Evolutionary conservation across 1,140 invertebrate species (phyloP), one percentile per base, ranked within the genome.

Genomic region (Phymastichus coffea): DNA sequence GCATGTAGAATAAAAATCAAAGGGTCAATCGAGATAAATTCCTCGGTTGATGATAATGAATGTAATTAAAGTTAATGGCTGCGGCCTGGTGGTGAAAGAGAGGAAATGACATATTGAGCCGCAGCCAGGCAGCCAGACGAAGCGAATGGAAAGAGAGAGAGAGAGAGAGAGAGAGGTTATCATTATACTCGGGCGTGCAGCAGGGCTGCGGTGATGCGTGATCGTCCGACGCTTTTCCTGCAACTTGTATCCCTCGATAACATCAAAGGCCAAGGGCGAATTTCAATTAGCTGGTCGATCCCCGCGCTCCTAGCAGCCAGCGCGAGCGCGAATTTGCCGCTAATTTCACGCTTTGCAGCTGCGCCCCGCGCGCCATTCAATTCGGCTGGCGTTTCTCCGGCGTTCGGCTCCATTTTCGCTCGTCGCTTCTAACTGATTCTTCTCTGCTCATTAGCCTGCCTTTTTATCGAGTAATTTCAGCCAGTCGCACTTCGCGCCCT

Each of bases 171-270:
- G 17, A 35, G 28, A 49, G 22, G 48, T 38, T 37, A 51, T 51
- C 33, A 38, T 51, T 38, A 38, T 15, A 20, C n/a, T 51, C 25
- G 48, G 25, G 48, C 33, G 12, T 15, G 41, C 25, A 2, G 41
- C 14, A 4, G 20, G 6, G 38, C 20, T 38, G 48, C 48, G 48
- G 33, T 51, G 20, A 51, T 38, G 48, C 48, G 48, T 51, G 48
- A 51, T 51, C 47, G 47, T 22, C 17, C 47, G 17, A 49, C 30
- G 47, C 47, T 38, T 51, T 51, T 38, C 48, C 38, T 20, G 38
- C 28, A n/a, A n/a, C n/a, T n/a, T n/a, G 48, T 51, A 51, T 37
- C 19, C 48, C 48, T 51, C 48, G 48, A 51, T 51, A 51, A 51
- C 48, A 51, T 51, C 48, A 51, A 51, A 51, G 48, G 33, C 22